phyloP scores from a whole-genome alignment of 2,797 vertebrate genomes.

The Alfaro cultratus region DNA sequence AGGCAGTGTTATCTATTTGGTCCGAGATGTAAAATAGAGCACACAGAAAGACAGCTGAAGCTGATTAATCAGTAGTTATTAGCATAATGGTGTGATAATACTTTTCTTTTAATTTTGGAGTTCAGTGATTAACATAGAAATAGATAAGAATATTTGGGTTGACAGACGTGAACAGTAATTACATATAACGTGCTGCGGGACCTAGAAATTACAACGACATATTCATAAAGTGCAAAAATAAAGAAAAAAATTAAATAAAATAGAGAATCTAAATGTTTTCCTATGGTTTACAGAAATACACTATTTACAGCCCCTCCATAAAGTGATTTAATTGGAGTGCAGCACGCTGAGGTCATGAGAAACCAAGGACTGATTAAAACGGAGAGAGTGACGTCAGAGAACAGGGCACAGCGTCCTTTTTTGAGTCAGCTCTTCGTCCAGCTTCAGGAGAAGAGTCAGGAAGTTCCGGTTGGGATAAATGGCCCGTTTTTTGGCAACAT shows the following conservation, averaged over 20 bases:
- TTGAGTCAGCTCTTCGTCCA: constrained; percentile 77
- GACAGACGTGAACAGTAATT: background rate
- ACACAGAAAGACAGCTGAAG: background rate
- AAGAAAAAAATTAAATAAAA: background rate
- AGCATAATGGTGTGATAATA: background rate
- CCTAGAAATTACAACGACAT: background rate
- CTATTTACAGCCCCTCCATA: constrained; percentile 8
- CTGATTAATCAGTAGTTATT: background rate
- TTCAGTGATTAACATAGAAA: background rate
- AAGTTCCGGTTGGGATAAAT: constrained; percentile 87
- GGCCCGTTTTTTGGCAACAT: constrained; percentile 80
- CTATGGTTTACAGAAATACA: background rate
- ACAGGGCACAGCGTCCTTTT: constrained; percentile 81
- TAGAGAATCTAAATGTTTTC: background rate
- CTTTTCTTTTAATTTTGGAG: background rate
- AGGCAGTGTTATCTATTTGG: constrained; percentile 4
- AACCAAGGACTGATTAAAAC: constrained; percentile 1
- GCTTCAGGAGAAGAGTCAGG: constrained; percentile 78
- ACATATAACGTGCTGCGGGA: background rate
- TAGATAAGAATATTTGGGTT: background rate
- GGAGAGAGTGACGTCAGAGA: constrained; percentile 63
- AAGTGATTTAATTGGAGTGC: background rate
- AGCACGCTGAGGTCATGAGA: constrained; percentile 4
- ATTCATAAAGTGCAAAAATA: background rate
- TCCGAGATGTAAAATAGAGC: background rate